Conservation (phyloP, 2,888 invertebrate species). For the Dynastes grantii region DNA sequence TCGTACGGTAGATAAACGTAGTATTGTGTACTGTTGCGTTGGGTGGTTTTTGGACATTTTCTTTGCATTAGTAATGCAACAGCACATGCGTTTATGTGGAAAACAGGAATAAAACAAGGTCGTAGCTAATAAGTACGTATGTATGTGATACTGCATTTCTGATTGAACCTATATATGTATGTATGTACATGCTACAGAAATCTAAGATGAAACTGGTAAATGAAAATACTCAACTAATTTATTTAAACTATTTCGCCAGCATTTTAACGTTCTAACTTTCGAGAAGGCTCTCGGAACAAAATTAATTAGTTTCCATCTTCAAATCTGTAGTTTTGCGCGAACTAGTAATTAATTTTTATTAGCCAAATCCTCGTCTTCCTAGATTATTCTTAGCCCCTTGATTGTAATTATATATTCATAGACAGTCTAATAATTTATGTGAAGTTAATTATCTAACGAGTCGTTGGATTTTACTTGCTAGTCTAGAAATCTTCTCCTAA, state of each 20-base stretch:
- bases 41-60: no score
- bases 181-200: no score
- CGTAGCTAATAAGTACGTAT: no score
- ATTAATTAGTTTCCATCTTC: not conserved
- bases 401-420: slow-evolving; percentile 31
- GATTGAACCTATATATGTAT: no score
- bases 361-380: slow-evolving; percentile 2
- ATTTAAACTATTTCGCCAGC: not conserved
- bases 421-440: slow-evolving; percentile 38
- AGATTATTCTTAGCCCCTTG: slow-evolving; percentile 19
- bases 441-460: slow-evolving; percentile 28
- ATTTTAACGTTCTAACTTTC: no score
- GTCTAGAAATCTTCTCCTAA: slow-evolving; percentile 27
- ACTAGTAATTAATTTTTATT: slow-evolving; percentile 22
- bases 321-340: not conserved
- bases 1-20: no score
- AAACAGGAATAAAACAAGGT: no score
- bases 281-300: not conserved
- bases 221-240: not conserved
- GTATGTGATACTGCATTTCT: no score
- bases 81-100: no score
- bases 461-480: slow-evolving; percentile 24
- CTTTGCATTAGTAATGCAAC: no score
- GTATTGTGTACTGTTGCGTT: no score
- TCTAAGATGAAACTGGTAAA: not conserved